Conservation (phyloP, 2,113 vertebrate genomes). For the Myotis davidii region DNA sequence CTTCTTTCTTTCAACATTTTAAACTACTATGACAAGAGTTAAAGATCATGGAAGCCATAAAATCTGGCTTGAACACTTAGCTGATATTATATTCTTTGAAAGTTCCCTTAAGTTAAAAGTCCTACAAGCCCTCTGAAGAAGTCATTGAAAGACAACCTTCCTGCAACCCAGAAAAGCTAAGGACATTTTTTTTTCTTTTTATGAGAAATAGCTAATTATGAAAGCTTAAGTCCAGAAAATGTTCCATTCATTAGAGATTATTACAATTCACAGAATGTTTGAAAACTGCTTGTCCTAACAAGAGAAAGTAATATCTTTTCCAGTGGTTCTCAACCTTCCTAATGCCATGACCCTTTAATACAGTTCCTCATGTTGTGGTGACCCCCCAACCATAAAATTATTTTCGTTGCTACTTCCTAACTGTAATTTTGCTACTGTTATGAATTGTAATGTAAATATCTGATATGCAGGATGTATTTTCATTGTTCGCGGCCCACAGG, state of each 20-base stretch:
- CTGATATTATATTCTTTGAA: conserved; percentile 54
- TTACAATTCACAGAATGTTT: not conserved
- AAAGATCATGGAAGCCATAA: conserved; percentile 68
- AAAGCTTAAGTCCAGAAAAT: conserved; percentile 19
- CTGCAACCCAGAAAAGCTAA: conserved; percentile 15
- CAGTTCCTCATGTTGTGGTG: no score
- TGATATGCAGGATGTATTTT: no score
- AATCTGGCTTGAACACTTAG: conserved; percentile 63
- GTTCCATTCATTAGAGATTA: not conserved
- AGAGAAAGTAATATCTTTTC: not conserved
- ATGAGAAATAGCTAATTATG: conserved; percentile 14
- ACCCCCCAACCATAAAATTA: no score
- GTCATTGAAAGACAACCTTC: conserved; percentile 29
- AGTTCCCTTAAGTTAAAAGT: conserved; percentile 51
- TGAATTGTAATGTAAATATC: no score
- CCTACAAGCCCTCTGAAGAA: conserved; percentile 34
- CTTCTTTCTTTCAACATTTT: conserved; percentile 71
- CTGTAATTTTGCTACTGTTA: no score
- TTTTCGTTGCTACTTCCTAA: no score
- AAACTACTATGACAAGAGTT: conserved; percentile 52
- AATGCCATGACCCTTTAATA: no score
- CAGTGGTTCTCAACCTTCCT: no score
- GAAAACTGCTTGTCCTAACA: not conserved
- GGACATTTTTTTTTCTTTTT: not conserved
- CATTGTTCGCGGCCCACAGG: no score